These are phyloP conservation scores for Chanos chanos DNA, from an alignment of 2,797 vertebrate genomes.

Conservation along the genomic window DNA sequence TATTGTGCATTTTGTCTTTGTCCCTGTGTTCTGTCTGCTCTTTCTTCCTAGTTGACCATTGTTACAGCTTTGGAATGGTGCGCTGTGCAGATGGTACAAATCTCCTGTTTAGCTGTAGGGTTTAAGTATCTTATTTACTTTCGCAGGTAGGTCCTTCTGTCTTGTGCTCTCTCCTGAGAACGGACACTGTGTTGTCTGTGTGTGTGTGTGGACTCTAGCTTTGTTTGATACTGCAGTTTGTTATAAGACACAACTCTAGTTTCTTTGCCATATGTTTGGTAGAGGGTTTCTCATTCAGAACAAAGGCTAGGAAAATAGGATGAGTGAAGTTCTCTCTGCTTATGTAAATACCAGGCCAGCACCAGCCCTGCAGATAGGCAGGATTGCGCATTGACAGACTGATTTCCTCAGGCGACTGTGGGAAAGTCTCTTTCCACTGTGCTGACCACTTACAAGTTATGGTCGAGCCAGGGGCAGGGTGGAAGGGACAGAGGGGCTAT, in stretches of 20 bases:
- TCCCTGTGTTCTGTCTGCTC: constrained; percentile 40
- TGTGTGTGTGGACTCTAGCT: constrained; percentile 54
- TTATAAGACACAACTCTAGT: constrained; percentile 38
- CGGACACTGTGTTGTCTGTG: constrained; percentile 47
- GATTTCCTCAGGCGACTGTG: constrained; percentile 49
- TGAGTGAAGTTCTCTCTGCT: constrained; percentile 21
- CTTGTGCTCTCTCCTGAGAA: constrained; percentile 57
- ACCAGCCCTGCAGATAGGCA: constrained; percentile 43
- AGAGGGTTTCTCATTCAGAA: constrained; percentile 33
- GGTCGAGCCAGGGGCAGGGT: constrained; percentile 30
- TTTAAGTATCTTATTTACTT: constrained; percentile 69
- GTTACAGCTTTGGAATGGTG: constrained; percentile 57
- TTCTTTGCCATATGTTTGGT: constrained; percentile 58
- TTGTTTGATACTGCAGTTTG: constrained; percentile 45
- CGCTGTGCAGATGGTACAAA: constrained; percentile 70
- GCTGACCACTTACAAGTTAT: constrained; percentile 37
- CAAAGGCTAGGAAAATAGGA: constrained; percentile 48
- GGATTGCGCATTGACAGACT: constrained; percentile 32
- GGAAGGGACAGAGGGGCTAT: constrained; percentile 43
- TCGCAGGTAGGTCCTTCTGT: constrained; percentile 60
- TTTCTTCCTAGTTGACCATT: constrained; percentile 49
- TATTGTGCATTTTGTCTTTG: constrained; percentile 35
- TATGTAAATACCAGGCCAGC: constrained; percentile 49
- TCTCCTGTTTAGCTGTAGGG: constrained; percentile 58
- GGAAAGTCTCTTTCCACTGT: constrained; percentile 51